These are phyloP conservation scores for Bombus breviceps DNA, from an alignment of 1,140 invertebrate genomes.

Conservation along the genomic window DNA sequence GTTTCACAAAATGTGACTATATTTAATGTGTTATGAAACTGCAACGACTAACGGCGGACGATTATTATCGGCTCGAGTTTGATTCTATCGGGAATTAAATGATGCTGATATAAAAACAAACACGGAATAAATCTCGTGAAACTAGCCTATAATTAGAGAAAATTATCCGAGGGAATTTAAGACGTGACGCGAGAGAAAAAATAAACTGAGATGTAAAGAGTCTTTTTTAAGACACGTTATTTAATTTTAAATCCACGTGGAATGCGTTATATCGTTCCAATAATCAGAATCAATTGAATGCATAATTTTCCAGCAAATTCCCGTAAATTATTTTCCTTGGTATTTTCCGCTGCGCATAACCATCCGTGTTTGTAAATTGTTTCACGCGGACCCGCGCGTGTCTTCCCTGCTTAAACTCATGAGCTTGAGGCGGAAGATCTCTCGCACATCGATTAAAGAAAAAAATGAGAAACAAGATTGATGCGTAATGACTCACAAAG, in stretches of 20 bases:
- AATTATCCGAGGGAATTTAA: background rate
- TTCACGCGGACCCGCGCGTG: background rate
- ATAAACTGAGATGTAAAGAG: background rate
- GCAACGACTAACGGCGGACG: too few species aligned
- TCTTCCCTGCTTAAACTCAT: background rate
- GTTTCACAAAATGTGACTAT: constrained; percentile 16
- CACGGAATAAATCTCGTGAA: background rate
- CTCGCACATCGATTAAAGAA: background rate
- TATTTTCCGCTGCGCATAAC: constrained; percentile 18
- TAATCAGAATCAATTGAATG: background rate
- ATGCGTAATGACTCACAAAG: background rate
- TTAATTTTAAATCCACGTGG: background rate
- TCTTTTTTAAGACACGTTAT: background rate
- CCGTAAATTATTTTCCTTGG: background rate
- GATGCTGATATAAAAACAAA: background rate
- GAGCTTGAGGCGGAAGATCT: too few species aligned
- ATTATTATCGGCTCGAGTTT: background rate
- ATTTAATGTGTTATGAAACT: background rate
- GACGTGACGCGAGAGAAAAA: background rate
- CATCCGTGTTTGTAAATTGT: background rate
- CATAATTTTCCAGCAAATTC: background rate
- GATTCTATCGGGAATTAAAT: background rate
- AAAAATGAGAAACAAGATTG: background rate
- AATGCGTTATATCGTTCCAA: background rate
- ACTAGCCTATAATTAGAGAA: background rate